Evolutionary conservation across 1,140 invertebrate species (phyloP), one percentile per base, ranked within the genome.

Genomic region (Grapholita molesta): DNA sequence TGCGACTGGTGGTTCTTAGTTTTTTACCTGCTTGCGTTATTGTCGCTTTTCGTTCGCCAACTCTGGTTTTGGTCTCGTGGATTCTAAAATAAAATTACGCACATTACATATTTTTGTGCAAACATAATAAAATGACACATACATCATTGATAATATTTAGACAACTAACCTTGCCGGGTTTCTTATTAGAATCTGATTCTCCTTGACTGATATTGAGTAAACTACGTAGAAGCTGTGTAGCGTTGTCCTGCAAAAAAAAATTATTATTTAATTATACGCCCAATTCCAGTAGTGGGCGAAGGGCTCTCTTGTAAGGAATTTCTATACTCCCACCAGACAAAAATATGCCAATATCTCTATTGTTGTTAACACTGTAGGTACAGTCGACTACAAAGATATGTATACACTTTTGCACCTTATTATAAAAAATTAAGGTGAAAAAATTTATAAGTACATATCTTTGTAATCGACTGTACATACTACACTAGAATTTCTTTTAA

Each of bases 141-240:
- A 35, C 2, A 2, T 42, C 38, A 70, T 69, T 74, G 69, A 61
- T 64, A 23, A 23, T 38, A 52, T 28, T 32, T 32, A 32, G 55
- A 12, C 4, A 69, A 15, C 67, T 57, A 21, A 42, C 30, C 30
- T 64, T 82, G 79, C 77, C 77, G 82, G 84, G 64, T 75, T 78
- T 77, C 23, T 79, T 79, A n/a, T 72, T 78, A 8, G 52, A 8
- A 25, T 81, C 78, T 0, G 70, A n/a, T 25, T 86, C 80, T 48
- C 74, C 76, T 72, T 85, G 82, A 64, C 88, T 90, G 64, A 90
- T 90, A 33, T 86, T 88, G 25, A 90, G 33, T n/a, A 90, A 71
- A 71, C 78, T 90, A 66, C 71, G 76, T 21, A 90, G 71, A 18
- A 90, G 66, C 38, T 81, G 72, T 15, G 88, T 90, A 0, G 80